These are phyloP conservation scores for Ectemnius continuus DNA, from an alignment of 2,888 invertebrate species.

Conservation along the genomic window DNA sequence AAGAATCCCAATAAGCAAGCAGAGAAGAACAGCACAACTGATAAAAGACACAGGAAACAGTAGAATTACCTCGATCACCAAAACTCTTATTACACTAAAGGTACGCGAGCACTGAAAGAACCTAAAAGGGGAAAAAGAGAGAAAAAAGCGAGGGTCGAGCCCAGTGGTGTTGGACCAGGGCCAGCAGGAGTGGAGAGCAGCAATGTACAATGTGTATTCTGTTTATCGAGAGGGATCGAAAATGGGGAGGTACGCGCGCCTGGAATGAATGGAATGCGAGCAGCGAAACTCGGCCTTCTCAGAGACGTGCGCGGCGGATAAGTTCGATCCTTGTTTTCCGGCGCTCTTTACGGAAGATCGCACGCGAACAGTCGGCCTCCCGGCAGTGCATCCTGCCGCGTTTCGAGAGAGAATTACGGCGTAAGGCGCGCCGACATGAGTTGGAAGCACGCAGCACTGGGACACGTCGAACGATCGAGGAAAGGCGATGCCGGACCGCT, in stretches of 20 bases:
- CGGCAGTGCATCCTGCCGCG: constrained; percentile 33
- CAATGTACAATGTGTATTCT: too few relatives aligned
- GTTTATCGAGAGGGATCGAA: too few relatives aligned
- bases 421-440: not conserved
- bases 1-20: not conserved
- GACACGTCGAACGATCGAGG: constrained; percentile 32
- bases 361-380: constrained; percentile 49
- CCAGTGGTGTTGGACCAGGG: constrained; percentile 8
- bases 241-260: too few relatives aligned
- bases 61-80: constrained; percentile 40
- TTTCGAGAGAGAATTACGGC: not conserved
- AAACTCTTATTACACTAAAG: not conserved
- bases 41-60: too few relatives aligned
- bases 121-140: constrained; percentile 20
- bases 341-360: constrained; percentile 47
- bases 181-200: too few relatives aligned
- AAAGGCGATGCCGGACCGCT: constrained; percentile 5
- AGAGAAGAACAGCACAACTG: too few relatives aligned
- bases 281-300: constrained; percentile 36
- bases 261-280: too few relatives aligned
- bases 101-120: constrained; percentile 49
- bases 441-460: not conserved
- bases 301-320: constrained; percentile 46
- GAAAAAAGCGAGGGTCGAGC: constrained; percentile 3
- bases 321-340: constrained; percentile 48